A percentile compares a stretch with the other conserved stretches of the same genome.
Evolutionary conservation across 2,797 vertebrate species (phyloP).

Genomic region (Macrochelys suwanniensis): DNA sequence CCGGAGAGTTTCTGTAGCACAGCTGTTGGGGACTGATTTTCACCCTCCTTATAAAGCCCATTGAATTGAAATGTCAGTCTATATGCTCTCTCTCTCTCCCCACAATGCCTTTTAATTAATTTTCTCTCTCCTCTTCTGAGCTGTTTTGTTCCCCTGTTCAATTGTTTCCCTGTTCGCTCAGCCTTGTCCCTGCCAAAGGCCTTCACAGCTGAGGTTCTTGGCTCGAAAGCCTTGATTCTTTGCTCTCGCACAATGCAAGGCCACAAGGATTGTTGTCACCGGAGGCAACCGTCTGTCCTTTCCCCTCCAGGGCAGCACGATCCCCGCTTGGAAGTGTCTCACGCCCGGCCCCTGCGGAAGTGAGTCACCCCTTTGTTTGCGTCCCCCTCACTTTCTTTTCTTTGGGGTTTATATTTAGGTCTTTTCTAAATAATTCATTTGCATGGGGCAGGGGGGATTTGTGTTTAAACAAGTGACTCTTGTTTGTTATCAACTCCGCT

Average conservation of each 20-base stretch:
- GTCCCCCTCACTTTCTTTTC: neutral
- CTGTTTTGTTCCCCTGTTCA: neutral
- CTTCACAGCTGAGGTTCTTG: neutral
- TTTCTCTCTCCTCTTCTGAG: neutral
- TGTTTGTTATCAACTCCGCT: neutral
- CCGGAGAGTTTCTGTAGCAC: neutral
- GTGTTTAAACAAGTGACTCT: neutral
- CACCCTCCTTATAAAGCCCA: neutral
- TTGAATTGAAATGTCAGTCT: neutral
- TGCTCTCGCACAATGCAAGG: neutral
- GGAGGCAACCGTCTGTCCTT: neutral
- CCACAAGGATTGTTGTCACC: neutral
- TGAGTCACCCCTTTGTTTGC: neutral
- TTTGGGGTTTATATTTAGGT: neutral
- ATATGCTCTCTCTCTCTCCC: neutral
- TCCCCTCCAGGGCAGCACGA: neutral
- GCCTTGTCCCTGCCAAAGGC: neutral
- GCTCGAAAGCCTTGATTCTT: neutral
- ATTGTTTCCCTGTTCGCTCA: neutral
- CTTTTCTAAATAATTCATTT: neutral
- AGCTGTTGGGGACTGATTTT: neutral
- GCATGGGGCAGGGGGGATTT: neutral
- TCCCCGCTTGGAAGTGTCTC: neutral
- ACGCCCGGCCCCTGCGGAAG: neutral
- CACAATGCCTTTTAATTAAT: neutral